Evolutionary conservation across 2,113 vertebrate species (phyloP), one percentile per base, ranked within the genome.

Genomic region (Axis porcinus): DNA sequence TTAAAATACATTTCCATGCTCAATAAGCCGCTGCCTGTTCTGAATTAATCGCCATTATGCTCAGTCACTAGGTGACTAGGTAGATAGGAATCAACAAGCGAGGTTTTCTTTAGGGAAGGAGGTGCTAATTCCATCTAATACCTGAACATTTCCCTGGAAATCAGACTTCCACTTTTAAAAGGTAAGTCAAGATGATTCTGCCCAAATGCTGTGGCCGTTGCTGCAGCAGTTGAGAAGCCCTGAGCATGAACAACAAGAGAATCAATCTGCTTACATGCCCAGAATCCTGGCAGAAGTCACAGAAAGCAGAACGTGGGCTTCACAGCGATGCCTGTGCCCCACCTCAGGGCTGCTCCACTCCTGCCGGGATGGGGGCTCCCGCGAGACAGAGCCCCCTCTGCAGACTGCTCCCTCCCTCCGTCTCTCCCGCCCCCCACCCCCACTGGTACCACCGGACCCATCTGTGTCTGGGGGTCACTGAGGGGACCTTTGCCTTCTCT

Each of bases 1-100:
- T 97, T 97, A 97, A 79, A 98, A 98, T 98, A 96, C 96, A 98
- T 99, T 98, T 99, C 98, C 98, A 98, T 98, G 96, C 96, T 97
- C 98, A 98, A 94, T 96, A 95, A 89, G 97, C 95, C 8, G 6
- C 81, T 83, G 96, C 84, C 67, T 98, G 97, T 98, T 98, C 98
- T 98, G 97, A 98, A 98, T 98, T 98, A 98, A 97, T 91, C 94
- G 21, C 81, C 87, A 64, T 3, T 15, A 93, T 25, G 40, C 60
- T 43, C 58, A 50, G 33, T 91, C 88, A 97, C 89, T 64, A 95
- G 28, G 81, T 19, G 25, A 97, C 89, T 83, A 95, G 28, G 79
- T 15, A 28, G 60, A 45, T 8, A 13, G 0, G 33, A n/a, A 50
- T 64, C 83, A 33, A 57, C n/a, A 36, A 79, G 33, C 36, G 30